Evolutionary conservation across 1,140 invertebrate genomes (phyloP).

Genomic region (Drosophila sp.): DNA sequence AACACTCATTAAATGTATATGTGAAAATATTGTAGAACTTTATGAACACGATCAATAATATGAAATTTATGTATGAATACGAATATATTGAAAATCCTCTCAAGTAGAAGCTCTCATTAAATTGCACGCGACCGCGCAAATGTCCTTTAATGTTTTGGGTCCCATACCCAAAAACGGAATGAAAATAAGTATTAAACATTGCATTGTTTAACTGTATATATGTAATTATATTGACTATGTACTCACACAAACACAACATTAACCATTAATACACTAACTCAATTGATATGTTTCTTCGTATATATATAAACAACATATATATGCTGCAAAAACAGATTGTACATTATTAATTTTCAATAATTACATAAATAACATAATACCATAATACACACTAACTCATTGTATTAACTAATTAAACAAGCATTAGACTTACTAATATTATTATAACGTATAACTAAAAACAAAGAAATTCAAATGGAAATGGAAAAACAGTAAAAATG

Average conservation of each 20-base stretch:
- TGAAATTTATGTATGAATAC: too few species aligned
- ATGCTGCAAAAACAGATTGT: constrained; percentile 35
- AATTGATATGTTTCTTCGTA: constrained; percentile 28
- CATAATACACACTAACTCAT: constrained; percentile 65
- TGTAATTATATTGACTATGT: constrained; percentile 67
- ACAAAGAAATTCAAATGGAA: constrained; percentile 34
- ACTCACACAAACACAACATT: constrained; percentile 39
- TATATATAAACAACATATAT: constrained; percentile 5
- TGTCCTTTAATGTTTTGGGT: constrained; percentile 18
- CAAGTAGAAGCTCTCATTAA: constrained; percentile 21
- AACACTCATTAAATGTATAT: constrained; percentile 36
- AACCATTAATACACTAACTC: constrained; percentile 31
- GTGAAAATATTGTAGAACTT: constrained; percentile 45
- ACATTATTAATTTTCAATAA: constrained; percentile 51
- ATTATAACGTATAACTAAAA: constrained; percentile 75
- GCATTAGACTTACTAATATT: constrained; percentile 81
- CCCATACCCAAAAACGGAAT: not conserved
- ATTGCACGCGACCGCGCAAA: constrained; percentile 23
- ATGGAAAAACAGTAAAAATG: constrained; percentile 67
- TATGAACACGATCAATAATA: constrained; percentile 13
- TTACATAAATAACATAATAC: constrained; percentile 36
- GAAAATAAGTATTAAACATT: constrained; percentile 31
- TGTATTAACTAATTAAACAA: constrained; percentile 69
- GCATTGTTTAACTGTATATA: constrained; percentile 74
- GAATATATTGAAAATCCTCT: constrained; percentile 1